A percentile compares a stretch with the other conserved stretches of the same genome.
Conservation (phyloP, 2,888 invertebrate genomes). For the Imbricaverruca yamaguchii region DNA sequence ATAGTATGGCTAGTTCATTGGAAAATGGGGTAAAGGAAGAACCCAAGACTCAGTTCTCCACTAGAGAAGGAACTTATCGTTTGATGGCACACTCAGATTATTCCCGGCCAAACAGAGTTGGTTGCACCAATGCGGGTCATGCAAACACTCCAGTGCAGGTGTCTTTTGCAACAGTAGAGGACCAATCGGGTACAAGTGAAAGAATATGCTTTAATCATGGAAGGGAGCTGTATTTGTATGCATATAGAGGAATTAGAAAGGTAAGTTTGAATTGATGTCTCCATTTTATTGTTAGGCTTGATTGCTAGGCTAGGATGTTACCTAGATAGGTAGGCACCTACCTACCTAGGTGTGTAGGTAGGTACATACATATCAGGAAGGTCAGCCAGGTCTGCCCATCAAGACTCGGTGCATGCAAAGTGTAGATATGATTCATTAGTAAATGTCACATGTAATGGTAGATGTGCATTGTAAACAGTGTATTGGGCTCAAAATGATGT, state of each 20-base stretch:
- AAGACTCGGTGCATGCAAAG: no score
- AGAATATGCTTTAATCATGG: conserved; percentile 95
- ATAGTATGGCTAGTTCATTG: conserved; percentile 6
- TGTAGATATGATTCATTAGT: no score
- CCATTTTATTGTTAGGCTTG: no score
- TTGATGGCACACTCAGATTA: conserved; percentile 95
- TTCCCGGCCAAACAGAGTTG: conserved; percentile 88
- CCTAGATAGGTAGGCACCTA: no score
- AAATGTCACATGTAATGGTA: no score
- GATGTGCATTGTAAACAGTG: no score
- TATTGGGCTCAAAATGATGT: no score
- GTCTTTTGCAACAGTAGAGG: conserved; percentile 47
- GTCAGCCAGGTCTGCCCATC: no score
- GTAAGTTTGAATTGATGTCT: conserved; percentile 45
- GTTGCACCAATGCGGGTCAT: conserved; percentile 59
- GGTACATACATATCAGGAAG: no score
- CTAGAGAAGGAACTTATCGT: conserved; percentile 93
- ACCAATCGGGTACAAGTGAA: conserved; percentile 31
- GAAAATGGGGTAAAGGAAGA: conserved; percentile 62
- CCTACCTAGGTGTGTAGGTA: no score
- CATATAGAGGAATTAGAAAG: conserved; percentile 93
- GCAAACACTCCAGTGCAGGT: conserved; percentile 64
- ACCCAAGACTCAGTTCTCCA: conserved; percentile 95
- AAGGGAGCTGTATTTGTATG: conserved; percentile 94
- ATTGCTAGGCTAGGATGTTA: no score